Evolutionary conservation across 2,113 vertebrate genomes (phyloP), one percentile per base, ranked within the genome.

Genomic region (Hippocampus abdominalis): DNA sequence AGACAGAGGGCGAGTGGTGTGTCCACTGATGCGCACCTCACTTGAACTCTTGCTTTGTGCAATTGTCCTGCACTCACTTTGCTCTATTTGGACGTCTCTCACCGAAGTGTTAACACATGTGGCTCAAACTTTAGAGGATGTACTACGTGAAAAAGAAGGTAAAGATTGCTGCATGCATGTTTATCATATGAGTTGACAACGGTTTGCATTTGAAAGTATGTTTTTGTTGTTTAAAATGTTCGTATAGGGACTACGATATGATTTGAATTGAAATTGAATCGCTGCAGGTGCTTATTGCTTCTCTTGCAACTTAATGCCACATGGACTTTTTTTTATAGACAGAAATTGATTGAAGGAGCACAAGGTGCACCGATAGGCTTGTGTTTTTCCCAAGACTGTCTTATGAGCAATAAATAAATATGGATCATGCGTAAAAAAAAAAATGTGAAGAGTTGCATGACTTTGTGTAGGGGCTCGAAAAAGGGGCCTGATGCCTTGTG

Each of bases 111-210:
- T 78, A 72, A 76, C 73, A 82, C 68, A 82, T 87, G 75, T 84
- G 76, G 66, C 29, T 51, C 48, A 74, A 64, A 71, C 66, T 60
- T 68, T 82, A 87, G 78, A 92, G 84, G 81, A 92, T 92, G 90
- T 91, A 91, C 83, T 91, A 90, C 88, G 88, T 93, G 75, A 91
- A 92, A 76, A 92, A 91, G 86, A 92, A 91, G 90, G 90, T 92
- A 92, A 91, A 78, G 32, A 27, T 68, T 80, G 53, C 71, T 62
- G 12, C 69, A 18, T n/a, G 23, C 39, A 59, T 23, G 3, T 42
- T 77, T 18, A 63, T 32, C 74, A 42, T 57, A 32, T 71, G 13
- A 68, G 4, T 65, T 53, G n/a, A 49, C n/a, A 29, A 11, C 20
- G 13, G 20, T 53, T 39, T 64, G 6, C 12, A 53, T 71, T 27